These are phyloP conservation scores for Pagrus major DNA, from an alignment of 2,113 vertebrate genomes.

Conservation along the genomic window DNA sequence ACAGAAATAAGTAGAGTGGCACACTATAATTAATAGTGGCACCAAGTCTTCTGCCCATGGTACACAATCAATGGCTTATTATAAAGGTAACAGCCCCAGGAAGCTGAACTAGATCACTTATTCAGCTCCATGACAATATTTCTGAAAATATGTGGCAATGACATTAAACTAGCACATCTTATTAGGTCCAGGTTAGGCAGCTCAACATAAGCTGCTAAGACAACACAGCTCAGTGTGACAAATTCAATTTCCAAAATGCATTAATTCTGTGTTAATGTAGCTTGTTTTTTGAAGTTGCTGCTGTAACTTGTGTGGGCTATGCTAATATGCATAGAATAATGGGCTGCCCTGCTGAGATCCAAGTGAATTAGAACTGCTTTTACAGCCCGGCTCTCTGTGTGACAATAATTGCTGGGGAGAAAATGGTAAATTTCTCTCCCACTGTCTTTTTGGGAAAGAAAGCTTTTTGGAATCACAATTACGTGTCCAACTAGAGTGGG, in stretches of 20 bases:
- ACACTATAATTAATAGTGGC: slow-evolving; percentile 34
- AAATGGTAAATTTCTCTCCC: slow-evolving; percentile 50
- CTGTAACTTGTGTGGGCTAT: slow-evolving; percentile 46
- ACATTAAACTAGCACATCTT: slow-evolving; percentile 33
- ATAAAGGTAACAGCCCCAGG: slow-evolving; percentile 16
- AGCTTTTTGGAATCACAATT: slow-evolving; percentile 35
- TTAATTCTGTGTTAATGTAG: slow-evolving; percentile 60
- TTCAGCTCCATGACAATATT: background rate
- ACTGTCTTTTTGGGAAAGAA: slow-evolving; percentile 11
- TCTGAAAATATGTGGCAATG: slow-evolving; percentile 2
- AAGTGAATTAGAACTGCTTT: slow-evolving; percentile 44
- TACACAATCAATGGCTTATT: slow-evolving; percentile 38
- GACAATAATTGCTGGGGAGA: slow-evolving; percentile 59
- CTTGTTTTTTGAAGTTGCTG: slow-evolving; percentile 61
- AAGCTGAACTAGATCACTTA: slow-evolving; percentile 32
- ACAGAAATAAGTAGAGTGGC: slow-evolving; percentile 32
- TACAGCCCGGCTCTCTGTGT: slow-evolving; percentile 38
- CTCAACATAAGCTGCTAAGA: slow-evolving; percentile 32
- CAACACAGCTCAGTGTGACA: slow-evolving; percentile 38
- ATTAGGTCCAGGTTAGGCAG: background rate
- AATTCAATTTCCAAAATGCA: slow-evolving; percentile 53
- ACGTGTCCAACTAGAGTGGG: slow-evolving; percentile 16
- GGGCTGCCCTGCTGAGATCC: slow-evolving; percentile 56
- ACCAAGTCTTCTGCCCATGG: slow-evolving; percentile 23
- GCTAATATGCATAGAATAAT: slow-evolving; percentile 59